Evolutionary conservation across 1,140 invertebrate species (phyloP), one percentile per base, ranked within the genome.

Genomic region (Battus philenor): DNA sequence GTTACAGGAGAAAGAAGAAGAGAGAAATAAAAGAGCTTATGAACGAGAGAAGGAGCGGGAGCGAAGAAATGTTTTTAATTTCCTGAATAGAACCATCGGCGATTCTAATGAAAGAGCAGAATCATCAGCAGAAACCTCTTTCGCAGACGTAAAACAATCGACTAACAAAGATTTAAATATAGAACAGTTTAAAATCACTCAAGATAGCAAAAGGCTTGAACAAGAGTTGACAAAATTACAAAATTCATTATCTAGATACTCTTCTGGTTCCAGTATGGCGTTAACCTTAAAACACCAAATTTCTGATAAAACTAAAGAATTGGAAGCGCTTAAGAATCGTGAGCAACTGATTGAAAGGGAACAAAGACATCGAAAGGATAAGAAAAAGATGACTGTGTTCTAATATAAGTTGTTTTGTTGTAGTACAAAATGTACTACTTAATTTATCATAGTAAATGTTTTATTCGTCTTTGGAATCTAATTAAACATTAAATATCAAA

Each of bases 51-150:
- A 89, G 27, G 77, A 89, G 45, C 82, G 75, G 4, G 86, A 89
- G 49, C 76, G 86, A 54, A 86, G 83, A 36, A 89, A 92, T 78
- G 90, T 96, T 6, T 96, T 97, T 77, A 91, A 93, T 68, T 94
- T 96, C 65, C 89, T 97, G 6, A 97, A 97, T 68, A 88, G 87
- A 22, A 91, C 90, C 36, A 73, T 96, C 8, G 75, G 75, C 0
- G 61, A 70, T 31, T 62, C 61, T 51, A n/a, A 53, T 26, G 67
- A 73, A 0, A 26, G 50, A 12, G 11, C 47, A 3, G 61, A 69
- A 27, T 13, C 59, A 32, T 39, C 62, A 11, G 59, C 56, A 47
- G 44, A 31, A 17, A 16, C 51, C 16, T n/a, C 54, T 10, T 17
- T 43, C n/a, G 27, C 64, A 7, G 66, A 80, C 12, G 87, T 89